Conservation (phyloP, 1,140 invertebrate genomes). For the Eumeta japonica region DNA sequence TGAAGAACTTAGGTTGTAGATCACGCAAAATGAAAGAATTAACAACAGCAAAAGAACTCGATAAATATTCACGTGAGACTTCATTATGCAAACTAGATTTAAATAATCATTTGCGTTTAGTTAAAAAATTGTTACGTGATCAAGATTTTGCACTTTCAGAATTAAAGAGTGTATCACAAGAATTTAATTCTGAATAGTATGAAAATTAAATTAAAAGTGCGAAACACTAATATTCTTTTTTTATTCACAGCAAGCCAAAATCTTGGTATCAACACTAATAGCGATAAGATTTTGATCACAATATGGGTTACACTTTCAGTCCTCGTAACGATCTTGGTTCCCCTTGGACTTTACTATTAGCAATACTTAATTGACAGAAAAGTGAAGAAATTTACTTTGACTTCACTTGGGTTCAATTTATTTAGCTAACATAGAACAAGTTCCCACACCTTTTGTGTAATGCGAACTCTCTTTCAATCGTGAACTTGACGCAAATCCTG, state of each 20-base stretch:
- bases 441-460: no score
- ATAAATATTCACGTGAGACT: conserved; percentile 1
- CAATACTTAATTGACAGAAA: no score
- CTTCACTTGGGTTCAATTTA: no score
- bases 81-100: conserved; percentile 12
- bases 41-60: no score
- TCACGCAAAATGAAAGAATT: no score
- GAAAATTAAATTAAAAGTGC: background rate
- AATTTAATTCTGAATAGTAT: conserved; percentile 6
- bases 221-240: background rate
- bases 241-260: background rate
- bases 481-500: no score
- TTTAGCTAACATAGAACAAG: no score
- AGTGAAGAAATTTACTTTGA: no score
- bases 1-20: no score
- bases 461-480: no score
- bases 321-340: no score
- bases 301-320: background rate
- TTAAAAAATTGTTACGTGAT: conserved; percentile 21
- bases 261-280: background rate
- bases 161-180: conserved; percentile 16
- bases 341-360: no score
- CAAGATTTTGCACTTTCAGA: conserved; percentile 23
- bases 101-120: conserved; percentile 20
- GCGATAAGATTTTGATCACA: background rate